Evolutionary conservation across 2,888 invertebrate genomes (phyloP).

Genomic region (Netelia virgata): DNA sequence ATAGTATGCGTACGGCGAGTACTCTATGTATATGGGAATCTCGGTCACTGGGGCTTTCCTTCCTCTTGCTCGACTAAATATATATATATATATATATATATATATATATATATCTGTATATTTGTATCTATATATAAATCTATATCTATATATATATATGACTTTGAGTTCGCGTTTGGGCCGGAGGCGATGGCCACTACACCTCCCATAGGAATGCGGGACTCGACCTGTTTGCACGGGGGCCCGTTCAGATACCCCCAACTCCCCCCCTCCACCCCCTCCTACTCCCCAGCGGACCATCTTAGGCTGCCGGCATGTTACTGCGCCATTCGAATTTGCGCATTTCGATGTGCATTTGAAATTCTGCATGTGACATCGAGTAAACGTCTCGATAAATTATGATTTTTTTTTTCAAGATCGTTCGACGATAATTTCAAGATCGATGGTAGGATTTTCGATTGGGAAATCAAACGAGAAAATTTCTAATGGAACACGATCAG

Average conservation of each 20-base stretch:
- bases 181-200: conserved; percentile 25
- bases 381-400: too few species aligned
- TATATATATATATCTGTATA: too few species aligned
- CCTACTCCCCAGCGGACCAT: not conserved
- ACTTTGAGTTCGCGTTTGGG: conserved; percentile 7
- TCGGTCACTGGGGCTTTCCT: conserved; percentile 81
- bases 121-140: not conserved
- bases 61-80: conserved; percentile 58
- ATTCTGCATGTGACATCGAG: not conserved
- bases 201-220: conserved; percentile 64
- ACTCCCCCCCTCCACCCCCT: not conserved
- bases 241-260: not conserved
- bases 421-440: too few species aligned
- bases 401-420: too few species aligned
- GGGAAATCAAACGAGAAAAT: too few species aligned
- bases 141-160: not conserved
- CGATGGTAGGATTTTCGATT: too few species aligned
- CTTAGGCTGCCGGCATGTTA: conserved; percentile 16
- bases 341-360: not conserved
- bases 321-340: conserved; percentile 21
- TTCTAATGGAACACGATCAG: too few species aligned
- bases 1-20: conserved; percentile 44
- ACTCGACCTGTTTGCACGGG: conserved; percentile 53
- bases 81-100: not conserved
- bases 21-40: conserved; percentile 74